Conservation (phyloP, 2,888 invertebrate genomes). For the Macrosiphum euphorbiae region DNA sequence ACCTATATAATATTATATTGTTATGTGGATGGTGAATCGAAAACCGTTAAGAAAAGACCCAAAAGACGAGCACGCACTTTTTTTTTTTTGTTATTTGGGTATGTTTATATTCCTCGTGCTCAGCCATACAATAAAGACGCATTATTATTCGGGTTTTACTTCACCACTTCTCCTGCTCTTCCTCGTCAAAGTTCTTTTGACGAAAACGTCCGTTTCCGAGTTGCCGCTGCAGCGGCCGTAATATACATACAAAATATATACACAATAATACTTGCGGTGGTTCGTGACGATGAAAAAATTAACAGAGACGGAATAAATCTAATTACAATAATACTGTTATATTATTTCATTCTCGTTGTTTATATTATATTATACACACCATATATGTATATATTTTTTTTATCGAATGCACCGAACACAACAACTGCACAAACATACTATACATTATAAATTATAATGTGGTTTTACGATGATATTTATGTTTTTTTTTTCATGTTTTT, state of each 20-base stretch:
- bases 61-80: not conserved
- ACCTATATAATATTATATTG: not conserved
- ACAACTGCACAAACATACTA: not conserved
- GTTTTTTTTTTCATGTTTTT: not conserved
- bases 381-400: not conserved
- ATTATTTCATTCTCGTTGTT: conserved; percentile 10
- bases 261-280: not conserved
- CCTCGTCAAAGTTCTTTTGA: conserved; percentile 9
- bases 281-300: conserved; percentile 18
- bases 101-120: not conserved
- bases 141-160: conserved; percentile 14
- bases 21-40: not conserved
- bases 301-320: conserved; percentile 35
- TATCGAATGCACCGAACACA: not conserved
- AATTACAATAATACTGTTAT: conserved; percentile 23
- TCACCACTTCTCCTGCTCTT: not conserved
- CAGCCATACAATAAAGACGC: not conserved
- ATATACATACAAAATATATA: not conserved
- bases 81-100: not conserved
- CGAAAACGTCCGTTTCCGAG: not conserved
- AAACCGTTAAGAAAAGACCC: conserved; percentile 17
- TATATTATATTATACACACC: not conserved
- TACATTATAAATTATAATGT: not conserved
- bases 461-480: not conserved
- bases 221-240: not conserved